These are phyloP conservation scores for Hypothenemus hampei DNA, from an alignment of 1,140 invertebrate genomes.

Conservation along the genomic window DNA sequence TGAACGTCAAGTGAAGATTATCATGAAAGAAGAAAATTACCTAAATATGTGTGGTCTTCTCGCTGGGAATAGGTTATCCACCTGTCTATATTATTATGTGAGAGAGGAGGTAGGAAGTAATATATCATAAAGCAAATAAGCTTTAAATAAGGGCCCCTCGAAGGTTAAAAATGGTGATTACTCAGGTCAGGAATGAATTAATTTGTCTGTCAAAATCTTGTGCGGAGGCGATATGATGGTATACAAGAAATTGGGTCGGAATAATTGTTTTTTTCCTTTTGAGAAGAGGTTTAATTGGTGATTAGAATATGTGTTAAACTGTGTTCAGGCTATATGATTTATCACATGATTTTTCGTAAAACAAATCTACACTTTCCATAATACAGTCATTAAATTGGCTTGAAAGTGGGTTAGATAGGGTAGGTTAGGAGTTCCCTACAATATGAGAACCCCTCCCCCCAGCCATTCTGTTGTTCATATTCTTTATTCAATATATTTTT, in stretches of 20 bases:
- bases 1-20: no score
- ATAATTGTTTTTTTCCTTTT: background rate
- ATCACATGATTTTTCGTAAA: no score
- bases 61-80: constrained; percentile 10
- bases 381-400: no score
- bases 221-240: constrained; percentile 4
- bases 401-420: no score
- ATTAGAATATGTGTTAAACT: no score
- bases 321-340: no score
- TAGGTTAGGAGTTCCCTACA: no score
- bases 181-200: background rate
- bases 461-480: no score
- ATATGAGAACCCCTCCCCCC: no score
- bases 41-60: constrained; percentile 17
- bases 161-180: constrained; percentile 10
- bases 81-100: constrained; percentile 16
- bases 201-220: constrained; percentile 8
- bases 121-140: constrained; percentile 18
- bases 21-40: constrained; percentile 4
- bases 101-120: constrained; percentile 16
- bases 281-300: no score
- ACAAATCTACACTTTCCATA: no score
- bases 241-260: background rate
- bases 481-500: no score
- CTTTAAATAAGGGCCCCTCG: constrained; percentile 3